Base-by-base conservation (phyloP, 2,888 invertebrate species). In the Dermolepida albohirtum region DNA sequence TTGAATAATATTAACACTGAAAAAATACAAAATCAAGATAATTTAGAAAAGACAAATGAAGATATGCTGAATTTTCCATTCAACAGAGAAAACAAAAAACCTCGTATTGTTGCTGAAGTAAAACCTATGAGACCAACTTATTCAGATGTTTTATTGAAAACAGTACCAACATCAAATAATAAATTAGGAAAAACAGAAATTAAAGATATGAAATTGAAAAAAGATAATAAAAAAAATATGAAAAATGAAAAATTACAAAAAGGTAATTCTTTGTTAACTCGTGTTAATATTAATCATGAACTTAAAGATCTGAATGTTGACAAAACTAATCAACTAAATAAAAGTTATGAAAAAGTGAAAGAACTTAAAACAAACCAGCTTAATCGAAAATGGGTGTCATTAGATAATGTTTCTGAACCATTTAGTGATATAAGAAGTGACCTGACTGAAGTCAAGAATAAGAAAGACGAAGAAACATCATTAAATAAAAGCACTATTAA, bases 91-190 rank as follows among this genome's bases (percentile, higher is more conserved):
- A 85, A 82, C 68, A 89, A 89, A 74, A 91, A 91, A 72, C 85
- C 86, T 66, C 87, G 93, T 59, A 93, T 92, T 80, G 89, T 94
- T 0, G 94, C 93, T 41, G 94, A 94, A 84, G 94, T 94, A 0
- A 92, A 92, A 77, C 94, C 94, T 0, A 94, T 94, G 93, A 87
- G 94, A 64, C 93, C 94, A 57, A 90, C 92, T 11, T 94, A 94
- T 80, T 94, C 94, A 0, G 94, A 93, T 84, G 93, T 94, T 6
- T 80, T 94, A 47, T 90, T 92, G 34, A 94, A 94, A 82, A 85
- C 86, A 6, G 85, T 84, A 7, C 86, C 86, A 4, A 81, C 83
- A 49, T 79, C 79, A 6, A 72, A 75, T 27, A 72, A 72, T 12
- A 85, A 85, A 74, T 76, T 80, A 16, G 73, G 75, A 12, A 82